These are phyloP conservation scores for Atlantisia rogersi DNA, from an alignment of 2,113 vertebrate genomes.

Conservation along the genomic window DNA sequence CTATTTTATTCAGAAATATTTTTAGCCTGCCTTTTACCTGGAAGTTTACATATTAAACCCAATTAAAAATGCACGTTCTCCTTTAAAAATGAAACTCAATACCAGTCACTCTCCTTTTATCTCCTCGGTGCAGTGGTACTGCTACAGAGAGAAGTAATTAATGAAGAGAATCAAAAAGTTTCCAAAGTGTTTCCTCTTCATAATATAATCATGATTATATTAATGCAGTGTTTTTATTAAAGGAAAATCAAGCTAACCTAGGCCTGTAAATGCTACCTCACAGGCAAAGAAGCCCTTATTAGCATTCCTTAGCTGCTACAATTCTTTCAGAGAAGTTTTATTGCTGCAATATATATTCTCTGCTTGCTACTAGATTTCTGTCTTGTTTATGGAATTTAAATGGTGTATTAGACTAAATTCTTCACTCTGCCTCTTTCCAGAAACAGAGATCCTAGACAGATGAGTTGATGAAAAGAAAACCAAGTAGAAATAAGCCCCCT, in stretches of 20 bases:
- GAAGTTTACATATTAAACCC: background rate
- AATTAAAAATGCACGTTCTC: background rate
- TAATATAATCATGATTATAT: conserved; percentile 41
- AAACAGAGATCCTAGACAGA: conserved; percentile 30
- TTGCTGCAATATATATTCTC: conserved; percentile 59
- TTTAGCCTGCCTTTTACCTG: background rate
- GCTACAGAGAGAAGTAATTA: conserved; percentile 32
- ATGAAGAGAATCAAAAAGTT: conserved; percentile 21
- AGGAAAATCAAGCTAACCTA: conserved; percentile 44
- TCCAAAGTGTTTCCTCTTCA: conserved; percentile 37
- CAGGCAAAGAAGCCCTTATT: conserved; percentile 20
- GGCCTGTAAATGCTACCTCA: conserved; percentile 3
- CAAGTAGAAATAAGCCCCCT: background rate
- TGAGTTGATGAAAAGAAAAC: conserved; percentile 27
- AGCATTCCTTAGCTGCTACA: conserved; percentile 40
- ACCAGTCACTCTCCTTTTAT: conserved; percentile 16
- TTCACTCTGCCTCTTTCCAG: conserved; percentile 5
- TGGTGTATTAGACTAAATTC: conserved; percentile 52
- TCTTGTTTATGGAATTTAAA: conserved; percentile 72
- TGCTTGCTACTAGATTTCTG: conserved; percentile 53
- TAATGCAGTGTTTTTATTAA: conserved; percentile 49
- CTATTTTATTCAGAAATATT: background rate
- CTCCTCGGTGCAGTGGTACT: background rate
- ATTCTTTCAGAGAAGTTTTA: conserved; percentile 54
- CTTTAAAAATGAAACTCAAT: background rate